phyloP scores from a whole-genome alignment of 2,113 vertebrate species.

The Anser brachyrhynchus region DNA sequence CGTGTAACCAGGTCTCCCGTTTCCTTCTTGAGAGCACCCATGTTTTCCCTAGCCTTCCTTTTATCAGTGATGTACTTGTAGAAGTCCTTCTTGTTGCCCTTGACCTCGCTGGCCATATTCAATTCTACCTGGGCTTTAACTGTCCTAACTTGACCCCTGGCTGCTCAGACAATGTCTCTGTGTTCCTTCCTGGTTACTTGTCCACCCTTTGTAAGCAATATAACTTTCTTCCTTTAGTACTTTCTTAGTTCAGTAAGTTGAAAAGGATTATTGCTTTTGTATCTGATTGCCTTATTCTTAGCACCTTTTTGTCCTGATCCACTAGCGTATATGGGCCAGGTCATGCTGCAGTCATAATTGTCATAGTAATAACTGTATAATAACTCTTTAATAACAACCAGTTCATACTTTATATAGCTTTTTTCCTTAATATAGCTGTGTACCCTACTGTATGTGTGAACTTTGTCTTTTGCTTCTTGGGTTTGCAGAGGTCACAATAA shows the following conservation, averaged over 20 bases:
- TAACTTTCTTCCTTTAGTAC: background rate
- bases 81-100: no score
- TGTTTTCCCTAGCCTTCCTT: no score
- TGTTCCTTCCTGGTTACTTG: no score
- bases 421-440: accelerated
- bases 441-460: background rate
- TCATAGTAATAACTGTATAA: background rate
- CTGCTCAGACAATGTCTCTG: no score
- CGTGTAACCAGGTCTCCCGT: no score
- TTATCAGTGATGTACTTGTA: no score
- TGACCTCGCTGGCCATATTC: no score
- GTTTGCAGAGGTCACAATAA: background rate
- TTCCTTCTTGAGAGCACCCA: no score
- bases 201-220: background rate
- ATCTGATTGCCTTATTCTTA: background rate
- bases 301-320: background rate
- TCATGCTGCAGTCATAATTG: background rate
- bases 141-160: no score
- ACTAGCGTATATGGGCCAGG: background rate
- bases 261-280: background rate
- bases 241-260: background rate
- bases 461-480: background rate
- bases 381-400: background rate
- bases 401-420: background rate
- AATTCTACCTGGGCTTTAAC: no score